phyloP scores from a whole-genome alignment of 1,140 invertebrate genomes.

The Hirudo medicinalis region DNA sequence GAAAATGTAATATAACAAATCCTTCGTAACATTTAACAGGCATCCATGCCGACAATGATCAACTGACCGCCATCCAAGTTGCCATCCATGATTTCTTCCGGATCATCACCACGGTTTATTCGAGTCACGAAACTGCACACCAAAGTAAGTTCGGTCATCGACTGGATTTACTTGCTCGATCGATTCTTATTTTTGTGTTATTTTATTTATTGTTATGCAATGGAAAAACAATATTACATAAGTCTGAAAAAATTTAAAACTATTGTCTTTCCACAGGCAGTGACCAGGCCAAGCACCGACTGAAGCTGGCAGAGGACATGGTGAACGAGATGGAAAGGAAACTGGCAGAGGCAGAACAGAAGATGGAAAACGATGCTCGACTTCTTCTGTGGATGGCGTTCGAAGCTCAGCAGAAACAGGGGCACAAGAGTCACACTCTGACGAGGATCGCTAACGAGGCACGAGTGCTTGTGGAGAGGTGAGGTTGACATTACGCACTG shows the following conservation, averaged over 20 bases:
- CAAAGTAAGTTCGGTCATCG: not conserved
- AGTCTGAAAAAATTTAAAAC: constrained; percentile 30
- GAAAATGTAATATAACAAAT: not conserved
- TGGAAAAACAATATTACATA: constrained; percentile 25
- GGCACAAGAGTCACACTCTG: constrained; percentile 78
- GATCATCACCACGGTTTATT: no score
- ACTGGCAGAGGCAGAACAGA: constrained; percentile 48
- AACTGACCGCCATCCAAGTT: no score
- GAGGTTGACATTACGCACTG: no score
- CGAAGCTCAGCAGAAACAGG: constrained; percentile 68
- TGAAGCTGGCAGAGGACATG: constrained; percentile 56
- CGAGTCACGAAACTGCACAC: not conserved
- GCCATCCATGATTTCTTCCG: no score
- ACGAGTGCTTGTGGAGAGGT: constrained; percentile 58
- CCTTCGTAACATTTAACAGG: no score
- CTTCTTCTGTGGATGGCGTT: constrained; percentile 62
- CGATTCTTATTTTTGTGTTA: not conserved
- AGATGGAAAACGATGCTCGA: constrained; percentile 64
- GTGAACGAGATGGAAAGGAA: constrained; percentile 58
- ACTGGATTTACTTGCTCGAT: not conserved
- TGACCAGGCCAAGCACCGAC: constrained; percentile 45
- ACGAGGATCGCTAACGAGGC: constrained; percentile 75
- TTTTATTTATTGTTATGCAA: constrained; percentile 4
- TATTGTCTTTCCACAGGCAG: constrained; percentile 26
- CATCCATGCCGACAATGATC: no score